Evolutionary conservation across 2,797 vertebrate genomes (phyloP), one percentile per base, ranked within the genome.

Genomic region (Pantherophis vulpinus): DNA sequence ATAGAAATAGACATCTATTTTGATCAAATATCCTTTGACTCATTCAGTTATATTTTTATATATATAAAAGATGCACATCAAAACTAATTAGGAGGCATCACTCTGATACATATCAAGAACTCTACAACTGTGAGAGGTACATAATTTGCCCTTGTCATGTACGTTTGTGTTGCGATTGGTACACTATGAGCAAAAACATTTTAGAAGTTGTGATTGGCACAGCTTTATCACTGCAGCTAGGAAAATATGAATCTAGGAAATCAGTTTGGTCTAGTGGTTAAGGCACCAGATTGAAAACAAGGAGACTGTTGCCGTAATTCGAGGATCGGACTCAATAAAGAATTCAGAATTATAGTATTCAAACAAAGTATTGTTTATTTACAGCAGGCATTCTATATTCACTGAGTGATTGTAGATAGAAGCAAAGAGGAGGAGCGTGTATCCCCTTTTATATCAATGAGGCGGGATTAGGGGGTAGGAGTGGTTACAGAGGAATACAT

Each of bases 11-110:
- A 10, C 23, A 16, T 0, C 32, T 16, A 66, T 13, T 32, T 87
- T 29, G 56, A 79, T 92, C n/a, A 92, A 7, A 4, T 25, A 9
- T 11, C 11, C 14, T 37, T 83, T 83, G 60, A 47, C 12, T 87
- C 8, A 16, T 23, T 7, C n/a, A 59, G 89, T 0, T 6, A 4
- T 79, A 4, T 79, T 87, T 92, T 56, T 87, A 92, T 47, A 92
- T 6, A 2, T 20, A 12, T 12, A 18, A 18, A 55, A 87, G 61
- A 32, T 12, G 70, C 3, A 16, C 4, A 5, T 58, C 25, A 1
- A 10, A 74, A 18, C 89, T 92, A 95, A 92, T 70, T 27, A 42
- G 86, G 9, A 59, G 93, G 94, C 74, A 58, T 87, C 93, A 88
- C 90, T 55, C n/a, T 16, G 0, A 89, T 4, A 91, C 37, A 88